A percentile compares a stretch with the other conserved stretches of the same genome.
Conservation (phyloP, 2,797 vertebrate genomes). For the Danio jaintianensis region DNA sequence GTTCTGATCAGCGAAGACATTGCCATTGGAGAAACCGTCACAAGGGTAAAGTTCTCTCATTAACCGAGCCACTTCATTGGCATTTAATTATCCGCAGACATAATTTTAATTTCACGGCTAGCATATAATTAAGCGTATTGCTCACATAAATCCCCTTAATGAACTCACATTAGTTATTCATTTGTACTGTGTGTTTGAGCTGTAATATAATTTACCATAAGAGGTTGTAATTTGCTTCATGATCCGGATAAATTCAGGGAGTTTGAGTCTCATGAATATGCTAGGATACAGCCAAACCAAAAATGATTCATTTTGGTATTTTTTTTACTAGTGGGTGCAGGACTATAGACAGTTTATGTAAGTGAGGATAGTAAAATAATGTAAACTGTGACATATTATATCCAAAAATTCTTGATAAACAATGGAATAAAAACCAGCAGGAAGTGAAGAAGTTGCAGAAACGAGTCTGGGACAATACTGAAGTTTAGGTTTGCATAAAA, state of each 20-base stretch:
- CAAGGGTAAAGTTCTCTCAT: conserved; percentile 76
- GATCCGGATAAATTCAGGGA: not conserved
- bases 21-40: conserved; percentile 85
- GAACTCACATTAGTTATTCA: conserved; percentile 23
- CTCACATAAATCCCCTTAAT: conserved; percentile 40
- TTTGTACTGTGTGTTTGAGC: conserved; percentile 18
- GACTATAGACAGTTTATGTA: too few relatives aligned
- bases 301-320: too few relatives aligned
- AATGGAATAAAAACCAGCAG: too few relatives aligned
- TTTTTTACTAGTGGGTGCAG: too few relatives aligned
- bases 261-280: not conserved
- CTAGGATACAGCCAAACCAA: not conserved
- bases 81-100: conserved; percentile 34
- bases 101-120: conserved; percentile 47
- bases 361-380: too few relatives aligned
- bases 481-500: too few relatives aligned
- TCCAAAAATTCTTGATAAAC: too few relatives aligned
- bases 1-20: conserved; percentile 92
- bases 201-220: conserved; percentile 24
- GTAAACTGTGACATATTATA: too few relatives aligned
- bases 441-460: too few relatives aligned
- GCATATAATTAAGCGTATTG: conserved; percentile 43
- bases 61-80: conserved; percentile 21
- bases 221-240: conserved; percentile 22
- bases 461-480: too few relatives aligned